Conservation (phyloP, 2,113 vertebrate species). For the Paraplagusia blochii region DNA sequence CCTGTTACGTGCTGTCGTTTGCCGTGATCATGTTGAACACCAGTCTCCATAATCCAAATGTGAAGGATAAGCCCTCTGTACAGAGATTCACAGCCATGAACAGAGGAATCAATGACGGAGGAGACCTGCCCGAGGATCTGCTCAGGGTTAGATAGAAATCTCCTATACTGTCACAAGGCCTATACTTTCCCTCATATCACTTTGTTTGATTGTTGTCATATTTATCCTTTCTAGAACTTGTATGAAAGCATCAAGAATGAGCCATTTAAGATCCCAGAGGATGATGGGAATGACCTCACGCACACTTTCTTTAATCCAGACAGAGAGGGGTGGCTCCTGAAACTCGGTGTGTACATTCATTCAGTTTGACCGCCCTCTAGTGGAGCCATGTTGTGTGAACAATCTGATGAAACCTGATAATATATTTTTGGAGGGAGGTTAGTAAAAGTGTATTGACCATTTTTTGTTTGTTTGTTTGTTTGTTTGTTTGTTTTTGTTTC, state of each 20-base stretch:
- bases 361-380: conserved; percentile 23
- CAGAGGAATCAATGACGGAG: conserved; percentile 93
- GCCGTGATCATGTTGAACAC: conserved; percentile 99
- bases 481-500: conserved; percentile 83
- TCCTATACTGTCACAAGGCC: too few relatives aligned
- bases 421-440: too few relatives aligned
- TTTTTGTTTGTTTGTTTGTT: conserved; percentile 85
- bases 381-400: conserved; percentile 14
- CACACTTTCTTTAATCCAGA: conserved; percentile 98
- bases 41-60: conserved; percentile 96
- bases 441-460: conserved; percentile 58
- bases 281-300: conserved; percentile 95
- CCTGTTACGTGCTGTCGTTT: conserved; percentile 95
- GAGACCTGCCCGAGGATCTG: conserved; percentile 92
- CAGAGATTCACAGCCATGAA: conserved; percentile 96
- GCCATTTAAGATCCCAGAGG: conserved; percentile 97
- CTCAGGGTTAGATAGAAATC: conserved; percentile 79
- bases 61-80: conserved; percentile 91
- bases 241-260: conserved; percentile 98
- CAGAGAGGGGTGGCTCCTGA: conserved; percentile 95
- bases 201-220: background rate
- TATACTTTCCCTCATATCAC: background rate
- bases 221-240: conserved; percentile 80
- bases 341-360: conserved; percentile 80
- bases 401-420: background rate